Conservation (phyloP, 2,888 invertebrate genomes). For the Selenia dentaria region DNA sequence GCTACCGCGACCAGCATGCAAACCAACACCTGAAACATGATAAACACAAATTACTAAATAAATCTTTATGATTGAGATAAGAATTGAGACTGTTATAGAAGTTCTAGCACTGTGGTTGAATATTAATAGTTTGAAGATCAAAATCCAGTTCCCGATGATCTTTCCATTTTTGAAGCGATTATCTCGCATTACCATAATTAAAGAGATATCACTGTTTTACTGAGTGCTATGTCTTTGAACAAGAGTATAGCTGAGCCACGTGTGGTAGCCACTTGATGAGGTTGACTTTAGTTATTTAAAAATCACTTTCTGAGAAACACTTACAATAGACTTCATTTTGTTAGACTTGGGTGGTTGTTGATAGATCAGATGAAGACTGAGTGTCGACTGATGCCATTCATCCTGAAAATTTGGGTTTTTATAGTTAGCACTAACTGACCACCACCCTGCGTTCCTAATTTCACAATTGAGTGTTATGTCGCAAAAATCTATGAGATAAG, state of each 20-base stretch:
- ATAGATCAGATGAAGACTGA: slow-evolving; percentile 54
- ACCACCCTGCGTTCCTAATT: slow-evolving; percentile 70
- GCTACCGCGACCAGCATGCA: slow-evolving; percentile 63
- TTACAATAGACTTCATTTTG: slow-evolving; percentile 80
- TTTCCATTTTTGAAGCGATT: slow-evolving; percentile 17
- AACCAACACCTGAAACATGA: slow-evolving; percentile 62
- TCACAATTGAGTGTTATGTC: slow-evolving; percentile 72
- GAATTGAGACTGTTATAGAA: too few species aligned
- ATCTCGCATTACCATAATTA: slow-evolving; percentile 17
- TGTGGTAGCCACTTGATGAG: slow-evolving; percentile 4
- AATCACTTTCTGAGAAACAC: slow-evolving; percentile 44
- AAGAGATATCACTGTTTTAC: slow-evolving; percentile 9
- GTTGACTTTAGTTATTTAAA: too few species aligned
- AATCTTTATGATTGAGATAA: too few species aligned
- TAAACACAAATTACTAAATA: slow-evolving; percentile 1
- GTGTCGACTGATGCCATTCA: slow-evolving; percentile 66
- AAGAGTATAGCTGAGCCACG: slow-evolving; percentile 28
- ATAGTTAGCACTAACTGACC: slow-evolving; percentile 66
- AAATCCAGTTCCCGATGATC: slow-evolving; percentile 18
- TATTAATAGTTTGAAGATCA: slow-evolving; percentile 36
- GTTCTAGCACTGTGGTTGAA: not conserved
- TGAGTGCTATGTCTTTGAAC: slow-evolving; percentile 36
- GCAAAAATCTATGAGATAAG: slow-evolving; percentile 80
- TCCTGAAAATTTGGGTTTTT: slow-evolving; percentile 74
- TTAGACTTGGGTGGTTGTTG: slow-evolving; percentile 48